Base-by-base conservation (phyloP, 1,140 invertebrate genomes). In the Dreissena polymorpha region DNA sequence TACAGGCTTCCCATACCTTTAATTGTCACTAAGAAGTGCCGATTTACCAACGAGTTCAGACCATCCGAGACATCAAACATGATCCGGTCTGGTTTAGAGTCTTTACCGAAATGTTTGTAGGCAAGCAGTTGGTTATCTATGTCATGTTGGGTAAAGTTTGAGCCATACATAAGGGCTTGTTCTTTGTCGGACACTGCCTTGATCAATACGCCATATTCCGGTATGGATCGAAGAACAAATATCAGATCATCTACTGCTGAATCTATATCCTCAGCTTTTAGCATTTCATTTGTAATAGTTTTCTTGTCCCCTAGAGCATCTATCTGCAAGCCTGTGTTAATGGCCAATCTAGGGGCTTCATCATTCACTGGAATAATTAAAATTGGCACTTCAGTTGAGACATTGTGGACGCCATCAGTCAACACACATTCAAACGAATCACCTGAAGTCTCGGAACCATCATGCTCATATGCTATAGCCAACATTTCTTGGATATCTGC, bases 11-110 rank as follows among this genome's bases (percentile, higher is more conserved):
- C 92, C n/a, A 91, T 84, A 12, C 92, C 91, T 83, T 92, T 89
- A 18, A 94, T 88, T 10, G 87, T 91, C 6, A 94, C 87, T 83
- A 92, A 92, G 86, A 94, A 93, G 71, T 92, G 91, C 0, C 91
- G 80, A 79, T 93, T 92, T 49, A 92, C 90, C n/a, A 93, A 86
- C 0, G 89, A 89, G 79, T 94, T 94, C 18, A 89, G 80, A 12
- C 92, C 91, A 88, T 94, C 93, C 10, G 92, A 93, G 10, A 94
- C 87, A 80, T 93, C 93, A 87, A 94, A 92, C 81, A 93, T 93
- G 27, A 94, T 89, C 3, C 93, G 73, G 76, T 94, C 93, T 23
- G 92, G 78, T 27, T 90, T 91, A 0, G 91, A 91, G 82, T 92
- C 89, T 18, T 70, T 63, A 0, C 92, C 92, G 12, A 84, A 90